These are phyloP conservation scores for Heliconius hortense DNA, from an alignment of 2,888 invertebrate genomes.

Conservation along the genomic window DNA sequence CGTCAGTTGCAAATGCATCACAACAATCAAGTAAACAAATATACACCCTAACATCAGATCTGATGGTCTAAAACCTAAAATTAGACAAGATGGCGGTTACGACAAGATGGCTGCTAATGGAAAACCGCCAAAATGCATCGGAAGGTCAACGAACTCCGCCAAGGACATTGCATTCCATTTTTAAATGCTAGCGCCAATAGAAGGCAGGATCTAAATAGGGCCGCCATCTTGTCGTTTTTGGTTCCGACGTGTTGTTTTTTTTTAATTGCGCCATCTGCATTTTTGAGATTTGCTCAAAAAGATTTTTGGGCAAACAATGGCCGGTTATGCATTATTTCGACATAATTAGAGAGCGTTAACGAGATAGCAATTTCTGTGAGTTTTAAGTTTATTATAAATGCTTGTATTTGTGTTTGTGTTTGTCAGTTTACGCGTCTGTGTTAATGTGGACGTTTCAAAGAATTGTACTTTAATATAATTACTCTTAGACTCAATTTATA, in stretches of 20 bases:
- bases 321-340: conserved; percentile 69
- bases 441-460: conserved; percentile 22
- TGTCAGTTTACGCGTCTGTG: conserved; percentile 27
- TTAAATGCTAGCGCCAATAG: conserved; percentile 81
- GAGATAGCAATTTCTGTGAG: conserved; percentile 37
- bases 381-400: conserved; percentile 31
- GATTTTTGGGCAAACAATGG: conserved; percentile 65
- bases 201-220: conserved; percentile 78
- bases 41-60: conserved; percentile 49
- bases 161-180: conserved; percentile 82
- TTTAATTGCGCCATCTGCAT: conserved; percentile 65
- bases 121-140: conserved; percentile 81
- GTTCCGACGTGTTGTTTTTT: conserved; percentile 55
- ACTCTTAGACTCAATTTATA: conserved; percentile 1
- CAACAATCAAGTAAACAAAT: conserved; percentile 48
- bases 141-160: conserved; percentile 79
- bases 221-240: conserved; percentile 77
- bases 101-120: conserved; percentile 56
- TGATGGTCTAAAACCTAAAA: conserved; percentile 54
- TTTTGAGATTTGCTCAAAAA: conserved; percentile 58
- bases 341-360: conserved; percentile 73
- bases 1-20: conserved; percentile 45
- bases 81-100: conserved; percentile 49
- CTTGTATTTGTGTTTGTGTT: conserved; percentile 22
- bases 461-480: conserved; percentile 19